Evolutionary conservation across 2,113 vertebrate species (phyloP).

Genomic region (Thymallus thymallus): DNA sequence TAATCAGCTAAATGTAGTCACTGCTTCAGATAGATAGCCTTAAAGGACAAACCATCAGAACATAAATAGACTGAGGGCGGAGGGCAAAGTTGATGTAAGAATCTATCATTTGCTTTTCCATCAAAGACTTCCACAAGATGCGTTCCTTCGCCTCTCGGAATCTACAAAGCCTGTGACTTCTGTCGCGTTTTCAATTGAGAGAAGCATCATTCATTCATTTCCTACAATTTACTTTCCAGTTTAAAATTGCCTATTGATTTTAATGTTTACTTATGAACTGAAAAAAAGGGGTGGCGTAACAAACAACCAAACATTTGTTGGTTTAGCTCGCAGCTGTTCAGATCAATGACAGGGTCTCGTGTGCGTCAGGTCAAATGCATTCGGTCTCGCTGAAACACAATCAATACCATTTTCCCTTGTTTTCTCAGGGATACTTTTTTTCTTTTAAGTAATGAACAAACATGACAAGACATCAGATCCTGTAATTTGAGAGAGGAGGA

Average conservation of each 20-base stretch:
- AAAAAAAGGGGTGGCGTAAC: conserved; percentile 34
- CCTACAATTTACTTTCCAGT: conserved; percentile 79
- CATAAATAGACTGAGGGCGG: conserved; percentile 30
- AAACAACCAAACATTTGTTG: conserved; percentile 64
- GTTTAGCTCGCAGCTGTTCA: conserved; percentile 63
- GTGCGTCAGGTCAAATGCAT: conserved; percentile 75
- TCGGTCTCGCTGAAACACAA: conserved; percentile 69
- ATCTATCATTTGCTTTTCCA: conserved; percentile 65
- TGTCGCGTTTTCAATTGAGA: conserved; percentile 72
- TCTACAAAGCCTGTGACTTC: conserved; percentile 64
- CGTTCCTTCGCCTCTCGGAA: conserved; percentile 65
- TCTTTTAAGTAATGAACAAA: conserved; percentile 76
- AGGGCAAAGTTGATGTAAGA: conserved; percentile 57
- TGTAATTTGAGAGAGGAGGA: conserved; percentile 71
- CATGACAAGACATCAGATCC: conserved; percentile 77
- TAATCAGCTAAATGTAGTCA: conserved; percentile 63
- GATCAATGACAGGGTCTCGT: conserved; percentile 78
- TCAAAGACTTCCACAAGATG: conserved; percentile 54
- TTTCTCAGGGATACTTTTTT: conserved; percentile 1
- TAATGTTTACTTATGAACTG: conserved; percentile 83
- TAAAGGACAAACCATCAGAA: conserved; percentile 38
- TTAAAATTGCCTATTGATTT: conserved; percentile 92
- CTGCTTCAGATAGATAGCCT: conserved; percentile 62
- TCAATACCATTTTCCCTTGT: conserved; percentile 70
- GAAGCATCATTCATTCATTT: conserved; percentile 78